Conservation (phyloP, 1,140 invertebrate genomes). For the Metaphire vulgaris region DNA sequence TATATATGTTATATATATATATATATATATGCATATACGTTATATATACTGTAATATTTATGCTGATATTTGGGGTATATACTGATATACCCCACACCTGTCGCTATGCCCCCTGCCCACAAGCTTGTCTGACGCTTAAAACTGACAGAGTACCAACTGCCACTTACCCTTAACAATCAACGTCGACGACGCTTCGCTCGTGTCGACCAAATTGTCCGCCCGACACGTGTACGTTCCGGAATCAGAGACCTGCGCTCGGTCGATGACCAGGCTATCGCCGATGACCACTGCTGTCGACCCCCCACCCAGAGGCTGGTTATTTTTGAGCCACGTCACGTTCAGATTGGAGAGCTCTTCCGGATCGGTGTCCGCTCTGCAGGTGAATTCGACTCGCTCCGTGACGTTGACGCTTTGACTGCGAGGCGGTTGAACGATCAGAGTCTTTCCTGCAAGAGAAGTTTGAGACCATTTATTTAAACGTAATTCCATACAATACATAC, state of each 20-base stretch:
- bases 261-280: slow-evolving; percentile 86
- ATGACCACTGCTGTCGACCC: slow-evolving; percentile 57
- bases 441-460: neutral
- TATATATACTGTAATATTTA: no score
- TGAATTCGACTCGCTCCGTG: neutral
- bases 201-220: slow-evolving; percentile 81
- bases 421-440: neutral
- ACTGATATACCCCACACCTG: no score
- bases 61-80: no score
- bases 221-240: slow-evolving; percentile 92
- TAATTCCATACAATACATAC: no score
- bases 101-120: no score
- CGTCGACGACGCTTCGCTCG: slow-evolving; percentile 72
- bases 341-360: slow-evolving; percentile 45
- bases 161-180: slow-evolving; percentile 78
- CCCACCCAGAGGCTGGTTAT: slow-evolving; percentile 74
- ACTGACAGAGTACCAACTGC: no score
- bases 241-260: slow-evolving; percentile 66
- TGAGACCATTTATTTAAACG: no score
- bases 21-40: no score
- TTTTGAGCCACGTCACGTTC: slow-evolving; percentile 78
- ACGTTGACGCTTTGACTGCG: neutral
- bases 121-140: no score
- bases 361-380: neutral
- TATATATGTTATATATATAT: no score